A percentile compares a stretch with the other conserved stretches of the same genome.
These are phyloP conservation scores for Larimichthys polyactis DNA, from an alignment of 2,113 vertebrate genomes.

Conservation along the genomic window DNA sequence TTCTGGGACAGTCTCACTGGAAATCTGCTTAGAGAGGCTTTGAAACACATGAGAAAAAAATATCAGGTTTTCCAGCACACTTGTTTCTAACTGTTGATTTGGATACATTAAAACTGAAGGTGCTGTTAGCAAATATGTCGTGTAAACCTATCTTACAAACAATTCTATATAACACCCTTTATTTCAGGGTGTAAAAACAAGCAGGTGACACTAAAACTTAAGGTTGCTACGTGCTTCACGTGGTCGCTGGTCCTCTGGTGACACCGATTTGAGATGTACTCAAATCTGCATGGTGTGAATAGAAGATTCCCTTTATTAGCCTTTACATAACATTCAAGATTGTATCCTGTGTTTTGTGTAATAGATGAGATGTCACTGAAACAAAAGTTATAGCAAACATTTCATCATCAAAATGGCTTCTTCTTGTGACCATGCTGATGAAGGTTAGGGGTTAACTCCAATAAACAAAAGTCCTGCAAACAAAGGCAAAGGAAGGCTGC, in stretches of 20 bases:
- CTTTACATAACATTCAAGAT: no score
- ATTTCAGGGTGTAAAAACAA: neutral
- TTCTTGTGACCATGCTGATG: no score
- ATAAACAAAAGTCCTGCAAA: neutral
- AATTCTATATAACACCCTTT: neutral
- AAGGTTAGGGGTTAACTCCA: neutral
- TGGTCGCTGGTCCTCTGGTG: no score
- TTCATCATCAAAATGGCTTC: no score
- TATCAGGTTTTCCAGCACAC: neutral
- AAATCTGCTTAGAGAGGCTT: neutral
- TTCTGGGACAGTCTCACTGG: neutral
- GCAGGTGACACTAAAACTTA: no score
- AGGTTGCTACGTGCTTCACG: no score
- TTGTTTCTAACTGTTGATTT: neutral
- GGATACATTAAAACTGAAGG: neutral
- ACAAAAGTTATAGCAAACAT: no score
- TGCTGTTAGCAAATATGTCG: neutral
- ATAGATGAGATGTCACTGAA: no score
- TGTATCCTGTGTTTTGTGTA: no score
- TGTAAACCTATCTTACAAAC: neutral
- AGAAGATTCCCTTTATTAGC: no score
- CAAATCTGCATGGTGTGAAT: no score
- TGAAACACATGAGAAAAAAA: neutral
- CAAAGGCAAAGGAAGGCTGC: neutral
- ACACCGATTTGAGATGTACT: no score